These are phyloP conservation scores for Sebastolobus alascanus DNA, from an alignment of 2,797 vertebrate genomes.

Conservation along the genomic window DNA sequence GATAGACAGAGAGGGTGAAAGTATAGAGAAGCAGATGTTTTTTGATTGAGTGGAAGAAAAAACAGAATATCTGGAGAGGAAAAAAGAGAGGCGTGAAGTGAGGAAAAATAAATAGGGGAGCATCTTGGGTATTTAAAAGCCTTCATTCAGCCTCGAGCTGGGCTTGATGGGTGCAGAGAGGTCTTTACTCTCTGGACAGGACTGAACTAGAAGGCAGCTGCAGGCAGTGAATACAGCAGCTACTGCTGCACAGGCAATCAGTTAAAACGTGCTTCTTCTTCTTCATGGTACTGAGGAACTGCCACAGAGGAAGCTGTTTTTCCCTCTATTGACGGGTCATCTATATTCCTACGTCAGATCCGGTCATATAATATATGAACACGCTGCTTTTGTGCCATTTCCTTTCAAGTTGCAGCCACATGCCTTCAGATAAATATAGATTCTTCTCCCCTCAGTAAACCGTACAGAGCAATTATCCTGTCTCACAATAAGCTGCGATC, in stretches of 20 bases:
- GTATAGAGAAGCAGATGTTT: slow-evolving; percentile 41
- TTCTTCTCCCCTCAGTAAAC: slow-evolving; percentile 31
- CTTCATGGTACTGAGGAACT: slow-evolving; percentile 18
- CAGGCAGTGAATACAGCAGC: slow-evolving; percentile 67
- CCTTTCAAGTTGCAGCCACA: slow-evolving; percentile 34
- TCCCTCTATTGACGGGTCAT: slow-evolving; percentile 27
- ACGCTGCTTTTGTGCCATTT: slow-evolving; percentile 14
- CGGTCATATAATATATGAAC: not conserved
- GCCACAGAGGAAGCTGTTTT: not conserved
- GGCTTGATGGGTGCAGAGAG: slow-evolving; percentile 59
- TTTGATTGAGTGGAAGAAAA: slow-evolving; percentile 25
- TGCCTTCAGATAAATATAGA: slow-evolving; percentile 43
- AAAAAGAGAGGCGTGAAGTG: slow-evolving; percentile 1
- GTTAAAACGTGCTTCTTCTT: slow-evolving; percentile 40
- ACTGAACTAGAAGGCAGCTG: slow-evolving; percentile 68
- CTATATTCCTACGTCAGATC: slow-evolving; percentile 21
- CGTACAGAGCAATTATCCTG: slow-evolving; percentile 49
- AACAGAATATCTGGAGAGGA: slow-evolving; percentile 26
- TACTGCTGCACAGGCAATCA: slow-evolving; percentile 39
- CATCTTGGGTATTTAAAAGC: slow-evolving; percentile 67
- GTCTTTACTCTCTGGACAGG: slow-evolving; percentile 68
- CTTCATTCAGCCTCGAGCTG: slow-evolving; percentile 66
- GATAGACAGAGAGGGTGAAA: not conserved
- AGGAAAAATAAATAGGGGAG: slow-evolving; percentile 31
- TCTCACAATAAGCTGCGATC: slow-evolving; percentile 58